Evolutionary conservation across 37 sponge, comb jelly and placozoan genomes (phyloP).

Genomic region (Bolinopsis microptera): DNA sequence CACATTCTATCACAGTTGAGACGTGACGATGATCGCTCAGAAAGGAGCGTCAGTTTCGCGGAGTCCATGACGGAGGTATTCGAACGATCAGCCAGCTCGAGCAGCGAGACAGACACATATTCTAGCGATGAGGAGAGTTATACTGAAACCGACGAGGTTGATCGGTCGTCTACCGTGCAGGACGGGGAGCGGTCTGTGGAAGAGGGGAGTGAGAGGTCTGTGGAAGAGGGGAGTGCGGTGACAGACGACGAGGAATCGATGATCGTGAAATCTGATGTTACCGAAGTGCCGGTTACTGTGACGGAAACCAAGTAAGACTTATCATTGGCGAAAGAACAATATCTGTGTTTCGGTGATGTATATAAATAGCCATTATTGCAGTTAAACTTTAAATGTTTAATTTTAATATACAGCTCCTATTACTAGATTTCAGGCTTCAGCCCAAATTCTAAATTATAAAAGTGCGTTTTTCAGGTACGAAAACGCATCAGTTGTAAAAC

Average conservation of each 20-base stretch:
- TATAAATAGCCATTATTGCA: too few species aligned
- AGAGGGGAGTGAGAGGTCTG: neutral
- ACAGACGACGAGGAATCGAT: neutral
- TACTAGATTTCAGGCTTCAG: too few species aligned
- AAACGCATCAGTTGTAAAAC: neutral
- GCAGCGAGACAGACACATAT: neutral
- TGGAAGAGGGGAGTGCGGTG: neutral
- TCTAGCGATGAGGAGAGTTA: neutral
- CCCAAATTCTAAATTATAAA: too few species aligned
- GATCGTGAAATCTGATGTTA: neutral
- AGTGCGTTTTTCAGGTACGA: neutral
- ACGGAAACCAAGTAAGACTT: neutral
- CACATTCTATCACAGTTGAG: neutral
- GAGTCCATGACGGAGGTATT: neutral
- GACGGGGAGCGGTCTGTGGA: neutral
- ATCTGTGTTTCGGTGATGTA: too few species aligned
- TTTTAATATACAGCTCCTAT: too few species aligned
- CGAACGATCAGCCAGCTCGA: neutral
- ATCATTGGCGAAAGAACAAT: too few species aligned
- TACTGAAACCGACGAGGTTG: neutral
- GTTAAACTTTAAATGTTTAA: too few species aligned
- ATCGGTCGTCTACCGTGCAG: too few species aligned
- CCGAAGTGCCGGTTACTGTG: neutral
- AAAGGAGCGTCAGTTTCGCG: neutral
- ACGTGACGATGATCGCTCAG: conserved; percentile 1